Evolutionary conservation across 2,797 vertebrate species (phyloP).

Genomic region (Fundulus diaphanus): DNA sequence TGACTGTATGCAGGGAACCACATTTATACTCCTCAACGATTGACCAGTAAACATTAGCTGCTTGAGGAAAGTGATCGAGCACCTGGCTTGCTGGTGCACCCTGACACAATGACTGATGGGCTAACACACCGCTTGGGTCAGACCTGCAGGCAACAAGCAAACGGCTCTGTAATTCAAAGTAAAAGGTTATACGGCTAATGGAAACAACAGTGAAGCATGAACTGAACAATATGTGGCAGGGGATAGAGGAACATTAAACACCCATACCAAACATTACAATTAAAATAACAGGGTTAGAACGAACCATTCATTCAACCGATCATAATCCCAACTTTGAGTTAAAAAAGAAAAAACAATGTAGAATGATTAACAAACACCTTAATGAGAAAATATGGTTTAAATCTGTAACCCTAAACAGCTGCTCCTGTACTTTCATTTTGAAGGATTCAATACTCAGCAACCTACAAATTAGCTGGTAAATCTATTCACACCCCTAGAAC

Average conservation of each 20-base stretch:
- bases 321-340: background rate
- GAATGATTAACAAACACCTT: background rate
- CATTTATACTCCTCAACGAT: background rate
- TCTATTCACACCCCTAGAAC: background rate
- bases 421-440: background rate
- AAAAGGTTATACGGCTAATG: constrained; percentile 56
- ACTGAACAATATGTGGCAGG: background rate
- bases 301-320: background rate
- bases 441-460: background rate
- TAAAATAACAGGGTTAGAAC: constrained; percentile 1
- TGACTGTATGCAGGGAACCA: background rate
- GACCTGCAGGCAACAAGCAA: constrained; percentile 30
- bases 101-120: constrained; percentile 47
- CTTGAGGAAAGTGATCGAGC: constrained; percentile 18
- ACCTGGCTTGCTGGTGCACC: constrained; percentile 4
- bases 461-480: background rate
- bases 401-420: background rate
- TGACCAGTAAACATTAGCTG: constrained; percentile 7
- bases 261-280: background rate
- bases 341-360: background rate
- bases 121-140: constrained; percentile 19
- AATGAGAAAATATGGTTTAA: background rate
- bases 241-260: background rate
- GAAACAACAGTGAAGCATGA: background rate
- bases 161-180: constrained; percentile 44